Evolutionary conservation across 2,113 vertebrate genomes (phyloP).

Genomic region (Leptodactylus fuscus): DNA sequence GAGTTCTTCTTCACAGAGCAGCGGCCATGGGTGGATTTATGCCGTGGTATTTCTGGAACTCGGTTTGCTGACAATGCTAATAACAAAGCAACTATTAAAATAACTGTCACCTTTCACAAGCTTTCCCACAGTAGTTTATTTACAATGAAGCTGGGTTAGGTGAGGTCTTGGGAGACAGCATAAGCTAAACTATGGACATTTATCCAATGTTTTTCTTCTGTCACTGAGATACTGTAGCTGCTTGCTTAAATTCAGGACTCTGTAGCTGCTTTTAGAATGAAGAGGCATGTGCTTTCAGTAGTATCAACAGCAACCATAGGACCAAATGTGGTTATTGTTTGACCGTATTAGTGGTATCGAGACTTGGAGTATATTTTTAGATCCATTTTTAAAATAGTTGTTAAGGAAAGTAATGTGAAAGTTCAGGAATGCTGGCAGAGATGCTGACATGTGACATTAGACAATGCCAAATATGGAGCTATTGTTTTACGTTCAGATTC

Average conservation of each 20-base stretch:
- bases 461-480: slow-evolving; percentile 53
- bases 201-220: slow-evolving; percentile 6
- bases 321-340: slow-evolving; percentile 52
- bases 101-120: slow-evolving; percentile 31
- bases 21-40: slow-evolving; percentile 19
- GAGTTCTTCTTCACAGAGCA: neutral
- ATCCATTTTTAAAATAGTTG: slow-evolving; percentile 45
- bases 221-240: neutral
- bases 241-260: neutral
- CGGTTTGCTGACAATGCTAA: slow-evolving; percentile 45
- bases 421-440: slow-evolving; percentile 40
- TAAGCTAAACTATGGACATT: slow-evolving; percentile 5
- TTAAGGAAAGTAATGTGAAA: slow-evolving; percentile 42
- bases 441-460: slow-evolving; percentile 43
- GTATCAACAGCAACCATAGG: neutral
- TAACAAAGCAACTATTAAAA: slow-evolving; percentile 36
- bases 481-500: slow-evolving; percentile 33
- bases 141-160: slow-evolving; percentile 43
- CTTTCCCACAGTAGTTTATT: slow-evolving; percentile 33
- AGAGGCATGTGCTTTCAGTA: neutral
- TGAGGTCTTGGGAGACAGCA: slow-evolving; percentile 46
- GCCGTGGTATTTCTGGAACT: slow-evolving; percentile 41
- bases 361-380: slow-evolving; percentile 30
- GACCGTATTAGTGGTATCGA: slow-evolving; percentile 13
- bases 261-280: neutral